Percentiles rank a stretch among this genome's conserved stretches.
Conservation (phyloP, 1,140 invertebrate genomes). For the Acromyrmex charruanus region DNA sequence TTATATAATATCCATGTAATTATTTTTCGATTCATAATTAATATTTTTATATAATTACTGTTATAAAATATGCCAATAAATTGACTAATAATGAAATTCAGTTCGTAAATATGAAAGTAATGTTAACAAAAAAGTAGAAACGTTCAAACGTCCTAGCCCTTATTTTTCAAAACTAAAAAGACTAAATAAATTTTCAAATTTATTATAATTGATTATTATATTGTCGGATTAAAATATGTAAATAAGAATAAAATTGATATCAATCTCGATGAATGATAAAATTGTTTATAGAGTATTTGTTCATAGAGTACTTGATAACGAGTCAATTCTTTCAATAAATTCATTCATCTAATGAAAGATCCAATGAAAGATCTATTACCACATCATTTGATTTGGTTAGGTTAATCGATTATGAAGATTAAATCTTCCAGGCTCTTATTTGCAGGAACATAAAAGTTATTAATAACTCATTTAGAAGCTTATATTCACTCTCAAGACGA, state of each 20-base stretch:
- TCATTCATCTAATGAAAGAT: not conserved
- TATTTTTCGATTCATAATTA: not conserved
- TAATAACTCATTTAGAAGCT: not conserved
- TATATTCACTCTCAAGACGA: not conserved
- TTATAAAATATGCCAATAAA: not conserved
- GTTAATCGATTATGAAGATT: not conserved
- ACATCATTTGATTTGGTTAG: not conserved
- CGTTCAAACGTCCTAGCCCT: conserved; percentile 25
- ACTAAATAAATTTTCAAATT: not conserved
- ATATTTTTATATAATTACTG: not conserved
- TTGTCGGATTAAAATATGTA: not conserved
- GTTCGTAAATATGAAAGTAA: conserved; percentile 7
- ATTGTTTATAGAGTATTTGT: not conserved
- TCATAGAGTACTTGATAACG: not conserved
- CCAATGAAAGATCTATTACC: not conserved
- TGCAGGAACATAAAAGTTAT: not conserved
- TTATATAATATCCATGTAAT: not conserved
- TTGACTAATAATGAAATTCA: not conserved
- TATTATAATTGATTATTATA: conserved; percentile 12
- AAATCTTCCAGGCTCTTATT: not conserved
- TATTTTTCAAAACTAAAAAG: not conserved
- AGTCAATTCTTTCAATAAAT: conserved; percentile 9
- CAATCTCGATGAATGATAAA: conserved; percentile 30
- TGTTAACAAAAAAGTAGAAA: not conserved
- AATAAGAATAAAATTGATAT: conserved; percentile 13